Base-by-base conservation (phyloP, 1,140 invertebrate species). In the Aplysia californica region DNA sequence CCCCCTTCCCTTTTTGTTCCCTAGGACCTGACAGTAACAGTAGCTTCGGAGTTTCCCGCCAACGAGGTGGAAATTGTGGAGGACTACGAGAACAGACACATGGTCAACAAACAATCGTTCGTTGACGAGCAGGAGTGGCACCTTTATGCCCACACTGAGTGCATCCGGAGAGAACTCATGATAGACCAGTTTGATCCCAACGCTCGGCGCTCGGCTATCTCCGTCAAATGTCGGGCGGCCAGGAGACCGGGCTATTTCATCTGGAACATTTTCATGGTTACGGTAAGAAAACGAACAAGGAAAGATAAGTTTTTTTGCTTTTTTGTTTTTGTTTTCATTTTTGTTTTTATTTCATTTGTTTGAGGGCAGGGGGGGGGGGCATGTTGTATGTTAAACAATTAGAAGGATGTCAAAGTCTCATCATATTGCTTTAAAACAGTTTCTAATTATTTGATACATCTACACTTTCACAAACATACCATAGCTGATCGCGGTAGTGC, bases 241-340 rank as follows among this genome's bases (percentile, higher is more conserved):
- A 69, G 88, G 59, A 75, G 87, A n/a, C 88, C 87, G 2, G 87
- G 86, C 6, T 90, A 89, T 80, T 90, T 90, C 80, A 85, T 90
- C 21, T 89, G 88, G 88, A 90, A 90, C 83, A 90, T 90, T 77
- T 89, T 89, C 77, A 84, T 89, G 82, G 86, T 90, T 33, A 89
- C 88, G 76, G 89, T 89, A 83, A 83, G 86, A 83, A 15, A 64
- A 31, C 21, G 6, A 50, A 15, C n/a, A 10, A 15, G 10, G 44
- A 15, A 50, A 50, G 44, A n/a, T n/a, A 50, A 10, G 10, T 50
- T 50, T 50, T 10, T 50, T 50, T 50, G 44, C 44, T 50, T 15
- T n/a, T 50, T 50, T n/a, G n/a, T 50, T n/a, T 50, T 50, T n/a
- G 10, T 15, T 50, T 50, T 50, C n/a, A 50, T 50, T 50, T 15